A percentile compares a stretch with the other conserved stretches of the same genome.
Conservation (phyloP, 2,888 invertebrate species). For the Alitta virens region DNA sequence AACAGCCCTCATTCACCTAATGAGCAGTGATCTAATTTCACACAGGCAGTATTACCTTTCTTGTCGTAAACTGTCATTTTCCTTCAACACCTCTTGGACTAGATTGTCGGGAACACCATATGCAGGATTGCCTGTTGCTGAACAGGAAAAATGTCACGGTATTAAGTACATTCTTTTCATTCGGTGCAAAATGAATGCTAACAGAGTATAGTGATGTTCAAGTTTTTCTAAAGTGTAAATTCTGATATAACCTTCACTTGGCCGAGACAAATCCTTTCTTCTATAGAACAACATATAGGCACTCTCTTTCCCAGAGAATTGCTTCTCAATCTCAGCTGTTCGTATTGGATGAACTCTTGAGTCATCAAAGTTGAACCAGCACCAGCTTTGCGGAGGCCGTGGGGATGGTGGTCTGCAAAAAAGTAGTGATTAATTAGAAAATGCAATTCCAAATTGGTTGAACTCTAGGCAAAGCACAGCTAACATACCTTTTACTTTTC, state of each 20-base stretch:
- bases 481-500: too few species aligned
- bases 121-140: slow-evolving; percentile 30
- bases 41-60: too few species aligned
- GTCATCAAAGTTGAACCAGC: slow-evolving; percentile 57
- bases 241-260: slow-evolving; percentile 44
- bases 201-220: too few species aligned
- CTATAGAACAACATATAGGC: slow-evolving; percentile 58
- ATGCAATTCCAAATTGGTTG: background rate
- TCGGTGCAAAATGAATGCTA: too few species aligned
- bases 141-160: too few species aligned
- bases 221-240: too few species aligned
- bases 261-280: slow-evolving; percentile 34
- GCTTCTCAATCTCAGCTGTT: slow-evolving; percentile 48
- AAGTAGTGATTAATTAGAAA: too few species aligned
- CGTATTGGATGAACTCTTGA: slow-evolving; percentile 48
- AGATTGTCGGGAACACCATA: slow-evolving; percentile 41
- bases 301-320: slow-evolving; percentile 55
- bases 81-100: slow-evolving; percentile 35
- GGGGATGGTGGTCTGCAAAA: slow-evolving; percentile 17
- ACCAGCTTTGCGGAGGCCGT: slow-evolving; percentile 32
- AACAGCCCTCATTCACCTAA: too few species aligned
- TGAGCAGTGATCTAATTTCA: too few species aligned
- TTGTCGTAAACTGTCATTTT: slow-evolving; percentile 41
- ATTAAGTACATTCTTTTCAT: too few species aligned
- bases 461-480: too few species aligned